A percentile compares a stretch with the other conserved stretches of the same genome.
phyloP scores from a whole-genome alignment of 1,140 invertebrate species.

The Papilio polytes region DNA sequence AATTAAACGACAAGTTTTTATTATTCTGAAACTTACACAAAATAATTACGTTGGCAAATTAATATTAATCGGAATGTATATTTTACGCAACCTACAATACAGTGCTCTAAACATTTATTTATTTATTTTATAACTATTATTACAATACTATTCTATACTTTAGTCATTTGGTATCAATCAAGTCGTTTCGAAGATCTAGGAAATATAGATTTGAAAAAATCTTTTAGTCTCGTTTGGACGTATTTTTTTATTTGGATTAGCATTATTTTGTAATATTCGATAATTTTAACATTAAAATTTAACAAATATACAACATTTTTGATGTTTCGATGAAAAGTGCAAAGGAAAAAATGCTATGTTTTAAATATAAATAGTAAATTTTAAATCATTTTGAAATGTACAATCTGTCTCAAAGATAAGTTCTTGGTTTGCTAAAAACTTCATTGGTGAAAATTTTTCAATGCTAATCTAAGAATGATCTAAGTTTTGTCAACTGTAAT shows the following conservation, averaged over 20 bases:
- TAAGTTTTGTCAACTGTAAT: neutral
- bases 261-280: neutral
- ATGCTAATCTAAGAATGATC: no score
- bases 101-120: conserved; percentile 15
- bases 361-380: no score
- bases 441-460: no score
- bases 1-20: neutral
- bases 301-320: neutral
- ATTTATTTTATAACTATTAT: neutral
- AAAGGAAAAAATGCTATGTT: neutral
- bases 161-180: neutral
- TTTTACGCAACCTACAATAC: neutral
- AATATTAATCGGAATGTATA: conserved; percentile 5
- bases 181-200: conserved; percentile 3
- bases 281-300: neutral
- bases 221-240: conserved; percentile 12
- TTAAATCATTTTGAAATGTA: neutral
- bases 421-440: no score
- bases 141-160: neutral
- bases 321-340: neutral
- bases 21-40: neutral
- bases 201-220: neutral
- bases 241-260: neutral
- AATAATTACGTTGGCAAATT: conserved; percentile 1
- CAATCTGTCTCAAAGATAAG: neutral